phyloP scores from a whole-genome alignment of 2,113 vertebrate species.

The Athene cunicularia region DNA sequence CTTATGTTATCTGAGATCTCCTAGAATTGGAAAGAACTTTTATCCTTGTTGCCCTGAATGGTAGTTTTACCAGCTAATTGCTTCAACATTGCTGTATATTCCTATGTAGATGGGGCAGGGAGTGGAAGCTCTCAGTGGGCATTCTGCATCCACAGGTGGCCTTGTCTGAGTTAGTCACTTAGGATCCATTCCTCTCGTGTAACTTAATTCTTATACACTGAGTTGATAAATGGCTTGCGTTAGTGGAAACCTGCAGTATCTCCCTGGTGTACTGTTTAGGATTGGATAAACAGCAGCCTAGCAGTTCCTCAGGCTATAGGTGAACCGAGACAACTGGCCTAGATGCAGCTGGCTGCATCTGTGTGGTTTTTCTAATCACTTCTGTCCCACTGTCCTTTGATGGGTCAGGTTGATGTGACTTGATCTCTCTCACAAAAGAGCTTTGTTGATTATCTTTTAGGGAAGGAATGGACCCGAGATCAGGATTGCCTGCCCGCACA shows the following conservation, averaged over 20 bases:
- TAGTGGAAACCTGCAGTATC: not conserved
- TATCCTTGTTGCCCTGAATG: not conserved
- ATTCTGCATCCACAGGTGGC: not conserved
- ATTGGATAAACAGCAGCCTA: not conserved
- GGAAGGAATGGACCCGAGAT: slow-evolving; percentile 65
- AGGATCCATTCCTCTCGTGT: not conserved
- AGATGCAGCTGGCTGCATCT: not conserved
- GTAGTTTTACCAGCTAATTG: not conserved
- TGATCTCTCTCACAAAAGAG: not conserved
- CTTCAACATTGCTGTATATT: not conserved
- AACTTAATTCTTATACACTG: not conserved
- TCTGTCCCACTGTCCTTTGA: not conserved
- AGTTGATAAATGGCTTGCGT: not conserved
- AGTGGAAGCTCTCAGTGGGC: not conserved
- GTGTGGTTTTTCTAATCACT: not conserved
- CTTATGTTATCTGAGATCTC: not conserved
- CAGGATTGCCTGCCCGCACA: slow-evolving; percentile 34
- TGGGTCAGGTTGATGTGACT: not conserved
- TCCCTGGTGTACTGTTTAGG: not conserved
- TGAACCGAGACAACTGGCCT: fast-evolving
- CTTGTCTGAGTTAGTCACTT: not conserved
- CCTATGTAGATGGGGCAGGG: fast-evolving
- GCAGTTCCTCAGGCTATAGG: fast-evolving
- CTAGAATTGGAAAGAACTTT: not conserved
- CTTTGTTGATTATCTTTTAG: not conserved